Evolutionary conservation across 2,888 invertebrate species (phyloP).

Genomic region (Pimpla rufipes): DNA sequence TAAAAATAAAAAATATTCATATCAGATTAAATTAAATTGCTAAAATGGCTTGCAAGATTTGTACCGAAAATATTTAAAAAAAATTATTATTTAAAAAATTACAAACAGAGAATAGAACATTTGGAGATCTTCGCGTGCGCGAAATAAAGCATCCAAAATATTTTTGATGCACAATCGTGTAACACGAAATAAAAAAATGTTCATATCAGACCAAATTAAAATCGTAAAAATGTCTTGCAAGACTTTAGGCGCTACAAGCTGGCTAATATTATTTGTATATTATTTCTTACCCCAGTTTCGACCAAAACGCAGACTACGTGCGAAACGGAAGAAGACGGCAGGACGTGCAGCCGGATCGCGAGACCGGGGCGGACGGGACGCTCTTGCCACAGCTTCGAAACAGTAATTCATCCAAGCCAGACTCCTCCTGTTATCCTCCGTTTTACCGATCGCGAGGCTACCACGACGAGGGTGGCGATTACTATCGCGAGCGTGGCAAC

Average conservation of each 20-base stretch:
- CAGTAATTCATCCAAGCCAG: constrained; percentile 73
- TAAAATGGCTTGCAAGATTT: too few species aligned
- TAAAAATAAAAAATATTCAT: not conserved
- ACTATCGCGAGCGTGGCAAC: constrained; percentile 78
- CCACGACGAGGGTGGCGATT: constrained; percentile 76
- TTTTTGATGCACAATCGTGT: constrained; percentile 34
- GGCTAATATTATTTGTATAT: too few species aligned
- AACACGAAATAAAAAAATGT: too few species aligned
- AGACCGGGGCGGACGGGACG: constrained; percentile 73
- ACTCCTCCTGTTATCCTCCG: constrained; percentile 76
- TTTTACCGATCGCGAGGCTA: constrained; percentile 79
- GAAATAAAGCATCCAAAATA: too few species aligned
- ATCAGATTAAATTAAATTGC: too few species aligned
- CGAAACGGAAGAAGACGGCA: constrained; percentile 79
- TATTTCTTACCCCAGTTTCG: constrained; percentile 67
- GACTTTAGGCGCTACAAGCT: too few species aligned
- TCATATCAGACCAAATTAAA: too few species aligned
- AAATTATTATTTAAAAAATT: too few species aligned
- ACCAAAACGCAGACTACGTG: constrained; percentile 75
- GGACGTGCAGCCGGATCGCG: constrained; percentile 77
- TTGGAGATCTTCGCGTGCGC: too few species aligned
- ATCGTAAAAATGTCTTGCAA: too few species aligned
- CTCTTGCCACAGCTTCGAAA: constrained; percentile 81
- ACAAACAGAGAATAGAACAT: not conserved
- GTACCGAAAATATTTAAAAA: too few species aligned